phyloP scores from a whole-genome alignment of 2,797 vertebrate genomes.

The Gadopsis bispinosus region DNA sequence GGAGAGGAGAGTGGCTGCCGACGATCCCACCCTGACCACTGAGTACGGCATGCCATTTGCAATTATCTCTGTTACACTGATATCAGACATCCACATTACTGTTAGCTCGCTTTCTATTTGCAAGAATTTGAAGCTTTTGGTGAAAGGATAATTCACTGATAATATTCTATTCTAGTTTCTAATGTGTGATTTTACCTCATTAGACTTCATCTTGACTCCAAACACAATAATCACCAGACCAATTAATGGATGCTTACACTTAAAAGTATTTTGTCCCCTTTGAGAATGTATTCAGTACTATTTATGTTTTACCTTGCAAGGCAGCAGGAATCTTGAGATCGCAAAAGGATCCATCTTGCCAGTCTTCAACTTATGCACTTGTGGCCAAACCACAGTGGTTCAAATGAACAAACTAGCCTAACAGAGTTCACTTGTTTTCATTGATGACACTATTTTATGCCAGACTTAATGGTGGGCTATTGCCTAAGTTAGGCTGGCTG shows the following conservation, averaged over 20 bases:
- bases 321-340: no score
- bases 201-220: background rate
- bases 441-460: no score
- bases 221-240: background rate
- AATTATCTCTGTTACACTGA: conserved; percentile 20
- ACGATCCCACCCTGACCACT: conserved; percentile 41
- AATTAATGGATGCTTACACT: background rate
- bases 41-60: conserved; percentile 22
- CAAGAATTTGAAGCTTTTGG: background rate
- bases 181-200: background rate
- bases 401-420: no score
- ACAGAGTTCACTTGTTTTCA: no score
- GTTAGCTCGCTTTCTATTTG: background rate
- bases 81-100: conserved; percentile 2
- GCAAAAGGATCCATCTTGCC: no score
- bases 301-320: background rate
- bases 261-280: no score
- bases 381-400: no score
- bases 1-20: conserved; percentile 26
- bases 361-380: no score
- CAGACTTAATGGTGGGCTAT: no score
- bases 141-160: background rate
- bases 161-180: background rate
- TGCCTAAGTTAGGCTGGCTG: no score
- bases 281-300: background rate